These are phyloP conservation scores for Augochlora pura DNA, from an alignment of 1,140 invertebrate genomes.

Conservation along the genomic window DNA sequence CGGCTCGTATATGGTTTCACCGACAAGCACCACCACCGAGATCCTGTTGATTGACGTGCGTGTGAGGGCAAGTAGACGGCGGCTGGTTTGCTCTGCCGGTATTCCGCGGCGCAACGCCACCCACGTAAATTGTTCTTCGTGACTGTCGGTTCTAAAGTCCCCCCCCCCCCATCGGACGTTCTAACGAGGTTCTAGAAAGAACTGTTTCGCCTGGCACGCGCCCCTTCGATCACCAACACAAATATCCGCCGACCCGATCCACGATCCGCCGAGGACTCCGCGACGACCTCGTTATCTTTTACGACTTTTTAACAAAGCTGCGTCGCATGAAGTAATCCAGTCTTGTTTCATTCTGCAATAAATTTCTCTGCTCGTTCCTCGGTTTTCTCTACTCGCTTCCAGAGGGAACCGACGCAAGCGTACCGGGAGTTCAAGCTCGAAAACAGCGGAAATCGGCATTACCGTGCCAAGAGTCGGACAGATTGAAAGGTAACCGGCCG, in stretches of 20 bases:
- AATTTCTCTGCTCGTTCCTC: too few species aligned
- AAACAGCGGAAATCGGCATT: too few species aligned
- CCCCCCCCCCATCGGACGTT: conserved; percentile 45
- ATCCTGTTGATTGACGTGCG: conserved; percentile 61
- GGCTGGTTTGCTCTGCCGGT: conserved; percentile 55
- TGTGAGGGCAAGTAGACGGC: conserved; percentile 52
- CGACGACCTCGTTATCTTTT: too few species aligned
- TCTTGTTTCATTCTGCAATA: too few species aligned
- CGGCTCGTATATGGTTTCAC: conserved; percentile 40
- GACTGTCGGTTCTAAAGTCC: conserved; percentile 60
- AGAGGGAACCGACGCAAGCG: too few species aligned
- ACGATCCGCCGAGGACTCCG: too few species aligned
- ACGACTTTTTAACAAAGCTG: too few species aligned
- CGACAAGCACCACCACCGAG: conserved; percentile 30
- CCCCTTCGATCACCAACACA: background rate
- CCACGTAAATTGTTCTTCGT: conserved; percentile 68
- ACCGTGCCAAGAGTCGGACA: background rate
- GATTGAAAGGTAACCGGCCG: background rate
- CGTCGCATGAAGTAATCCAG: too few species aligned
- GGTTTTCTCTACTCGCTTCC: too few species aligned
- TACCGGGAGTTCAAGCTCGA: too few species aligned
- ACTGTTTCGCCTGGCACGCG: conserved; percentile 23
- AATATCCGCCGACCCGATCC: too few species aligned
- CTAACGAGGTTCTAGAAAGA: conserved; percentile 55
- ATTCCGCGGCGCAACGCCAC: conserved; percentile 50